A percentile compares a stretch with the other conserved stretches of the same genome.
These are phyloP conservation scores for Leptinotarsa haldemani DNA, from an alignment of 2,888 invertebrate species.

Conservation along the genomic window DNA sequence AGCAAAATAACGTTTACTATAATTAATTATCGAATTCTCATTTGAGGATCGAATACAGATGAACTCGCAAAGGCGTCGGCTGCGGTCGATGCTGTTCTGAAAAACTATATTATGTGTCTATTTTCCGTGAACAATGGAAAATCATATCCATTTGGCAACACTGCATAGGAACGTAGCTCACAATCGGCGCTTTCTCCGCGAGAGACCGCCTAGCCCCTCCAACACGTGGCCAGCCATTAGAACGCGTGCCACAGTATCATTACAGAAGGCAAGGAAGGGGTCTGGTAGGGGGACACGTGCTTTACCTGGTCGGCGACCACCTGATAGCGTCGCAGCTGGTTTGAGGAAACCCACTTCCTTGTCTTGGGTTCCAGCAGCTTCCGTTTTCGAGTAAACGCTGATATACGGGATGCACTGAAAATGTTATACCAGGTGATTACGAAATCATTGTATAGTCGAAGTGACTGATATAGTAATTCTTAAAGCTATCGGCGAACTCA, in stretches of 20 bases:
- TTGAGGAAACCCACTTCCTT: conserved; percentile 46
- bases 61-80: too few species aligned
- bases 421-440: too few species aligned
- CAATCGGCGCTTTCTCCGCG: conserved; percentile 27
- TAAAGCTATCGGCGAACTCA: too few species aligned
- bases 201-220: conserved; percentile 28
- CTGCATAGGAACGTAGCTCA: conserved; percentile 1
- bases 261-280: conserved; percentile 40
- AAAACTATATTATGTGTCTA: too few species aligned
- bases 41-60: too few species aligned
- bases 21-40: too few species aligned
- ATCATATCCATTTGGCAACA: conserved; percentile 21
- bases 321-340: conserved; percentile 55
- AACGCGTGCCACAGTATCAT: conserved; percentile 51
- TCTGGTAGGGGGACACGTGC: conserved; percentile 51
- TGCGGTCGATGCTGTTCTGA: too few species aligned
- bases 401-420: neutral
- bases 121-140: neutral
- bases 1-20: too few species aligned
- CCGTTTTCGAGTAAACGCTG: conserved; percentile 32
- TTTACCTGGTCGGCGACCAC: conserved; percentile 55
- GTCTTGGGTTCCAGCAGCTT: conserved; percentile 46
- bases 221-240: conserved; percentile 52
- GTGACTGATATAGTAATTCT: too few species aligned
- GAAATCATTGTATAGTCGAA: too few species aligned